Conservation (phyloP, 2,888 invertebrate species). For the Nebria salina region DNA sequence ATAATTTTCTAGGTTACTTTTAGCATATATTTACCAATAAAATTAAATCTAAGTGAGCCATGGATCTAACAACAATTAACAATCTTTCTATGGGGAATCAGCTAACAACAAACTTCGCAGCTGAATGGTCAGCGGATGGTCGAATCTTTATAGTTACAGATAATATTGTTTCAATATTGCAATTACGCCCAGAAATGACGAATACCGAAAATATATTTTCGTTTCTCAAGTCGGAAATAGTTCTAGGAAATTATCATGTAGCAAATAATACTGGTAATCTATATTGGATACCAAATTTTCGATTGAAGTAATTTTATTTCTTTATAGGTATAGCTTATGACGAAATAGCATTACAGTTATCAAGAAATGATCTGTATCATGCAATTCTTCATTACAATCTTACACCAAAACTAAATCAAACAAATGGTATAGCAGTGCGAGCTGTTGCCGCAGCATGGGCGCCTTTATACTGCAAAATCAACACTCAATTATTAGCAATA, state of each 20-base stretch:
- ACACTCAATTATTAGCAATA: constrained; percentile 51
- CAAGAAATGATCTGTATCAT: constrained; percentile 54
- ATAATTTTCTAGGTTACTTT: not conserved
- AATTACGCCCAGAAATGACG: constrained; percentile 53
- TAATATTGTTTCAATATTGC: constrained; percentile 55
- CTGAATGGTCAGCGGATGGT: constrained; percentile 56
- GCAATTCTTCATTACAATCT: constrained; percentile 53
- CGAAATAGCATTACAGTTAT: constrained; percentile 52
- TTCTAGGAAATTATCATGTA: constrained; percentile 25
- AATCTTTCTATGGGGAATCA: constrained; percentile 49
- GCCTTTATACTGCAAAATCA: constrained; percentile 48
- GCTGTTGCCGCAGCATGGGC: constrained; percentile 56
- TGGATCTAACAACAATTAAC: constrained; percentile 21
- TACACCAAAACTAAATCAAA: constrained; percentile 52
- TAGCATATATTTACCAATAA: not conserved
- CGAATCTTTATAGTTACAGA: constrained; percentile 55
- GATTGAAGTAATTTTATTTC: constrained; percentile 47
- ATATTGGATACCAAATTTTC: not conserved
- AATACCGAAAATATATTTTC: constrained; percentile 48
- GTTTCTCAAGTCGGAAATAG: constrained; percentile 30
- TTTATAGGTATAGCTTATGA: constrained; percentile 55
- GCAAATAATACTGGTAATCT: constrained; percentile 28
- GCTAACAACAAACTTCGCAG: constrained; percentile 53
- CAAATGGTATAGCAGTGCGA: constrained; percentile 49
- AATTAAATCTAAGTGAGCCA: not conserved